Evolutionary conservation across 2,797 vertebrate genomes (phyloP), one percentile per base, ranked within the genome.

Genomic region (Epinephelus malabaricus): DNA sequence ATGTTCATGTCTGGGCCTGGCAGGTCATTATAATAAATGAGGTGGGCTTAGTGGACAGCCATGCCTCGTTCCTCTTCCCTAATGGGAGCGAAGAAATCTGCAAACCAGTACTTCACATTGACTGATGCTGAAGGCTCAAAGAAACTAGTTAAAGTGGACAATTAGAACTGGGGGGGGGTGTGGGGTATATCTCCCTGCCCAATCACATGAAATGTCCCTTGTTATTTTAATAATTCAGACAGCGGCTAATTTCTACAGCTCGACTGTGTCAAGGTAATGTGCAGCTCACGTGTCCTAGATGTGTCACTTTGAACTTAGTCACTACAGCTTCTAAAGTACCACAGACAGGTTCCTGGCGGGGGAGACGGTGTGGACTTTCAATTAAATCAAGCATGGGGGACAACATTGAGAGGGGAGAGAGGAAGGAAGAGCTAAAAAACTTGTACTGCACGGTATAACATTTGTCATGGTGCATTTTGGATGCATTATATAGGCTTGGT

Each of bases 21-120:
- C 97, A 99, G 98, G 96, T 97, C 97, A 98, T 99, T 99, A 98
- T 98, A 99, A 99, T 98, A 98, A 99, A 99, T 98, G 97, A 99
- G 97, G 93, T 92, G 95, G 93, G 93, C 95, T 94, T 93, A 92
- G 91, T 94, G 96, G 96, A 94, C 96, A 95, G 94, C 95, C 88
- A 91, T 95, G 94, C 87, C 91, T 94, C 82, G 77, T 90, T 92
- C 95, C 92, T 94, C 90, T 89, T 69, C 93, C 93, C 96, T 98
- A 97, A 98, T 96, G 96, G 97, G 96, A 97, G 93, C 89, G 92
- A 70, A 95, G 94, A 95, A 97, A 97, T 97, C 95, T 96, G 95
- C 96, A 96, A 96, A 94, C 93, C 90, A 79, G 93, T 95, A 64
- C 95, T 87, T 93, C 95, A 97, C 97, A 96, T 94, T 96, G 97